Percentiles rank a stretch among this genome's conserved stretches.
Evolutionary conservation across 2,797 vertebrate genomes (phyloP).

Genomic region (Enteromius treurensis): DNA sequence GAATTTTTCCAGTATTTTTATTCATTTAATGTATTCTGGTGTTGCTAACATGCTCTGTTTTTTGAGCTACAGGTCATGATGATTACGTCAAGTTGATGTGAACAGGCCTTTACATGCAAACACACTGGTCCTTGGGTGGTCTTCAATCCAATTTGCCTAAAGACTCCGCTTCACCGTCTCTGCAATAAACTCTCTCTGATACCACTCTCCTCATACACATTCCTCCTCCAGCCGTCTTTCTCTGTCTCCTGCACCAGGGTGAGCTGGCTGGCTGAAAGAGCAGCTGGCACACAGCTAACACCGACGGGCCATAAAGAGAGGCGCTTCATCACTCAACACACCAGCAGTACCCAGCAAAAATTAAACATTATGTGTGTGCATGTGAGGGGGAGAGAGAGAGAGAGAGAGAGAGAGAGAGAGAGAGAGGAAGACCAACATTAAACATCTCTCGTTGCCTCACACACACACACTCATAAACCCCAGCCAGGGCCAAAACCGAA

Average conservation of each 20-base stretch:
- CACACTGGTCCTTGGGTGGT: constrained; percentile 22
- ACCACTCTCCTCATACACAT: constrained; percentile 3
- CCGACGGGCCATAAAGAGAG: constrained; percentile 32
- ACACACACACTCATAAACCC: constrained; percentile 6
- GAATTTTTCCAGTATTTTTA: no score
- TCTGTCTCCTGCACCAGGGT: neutral
- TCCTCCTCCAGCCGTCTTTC: constrained; percentile 15
- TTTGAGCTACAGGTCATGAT: neutral
- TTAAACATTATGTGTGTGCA: constrained; percentile 15
- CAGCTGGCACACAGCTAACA: constrained; percentile 49
- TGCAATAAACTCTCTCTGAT: constrained; percentile 34
- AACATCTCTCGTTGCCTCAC: constrained; percentile 22
- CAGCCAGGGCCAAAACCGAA: constrained; percentile 45
- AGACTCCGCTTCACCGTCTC: neutral
- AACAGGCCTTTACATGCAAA: constrained; percentile 25
- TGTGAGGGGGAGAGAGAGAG: neutral
- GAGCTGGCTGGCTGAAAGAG: constrained; percentile 30
- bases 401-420: neutral
- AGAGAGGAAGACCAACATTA: constrained; percentile 18
- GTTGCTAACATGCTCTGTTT: constrained; percentile 2
- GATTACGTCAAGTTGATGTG: neutral
- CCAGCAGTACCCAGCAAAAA: constrained; percentile 26
- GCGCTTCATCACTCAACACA: constrained; percentile 40
- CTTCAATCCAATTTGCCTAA: constrained; percentile 7
- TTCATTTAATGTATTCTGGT: neutral